Evolutionary conservation across 2,888 invertebrate genomes (phyloP).

Genomic region (Acanthopleura granulata): DNA sequence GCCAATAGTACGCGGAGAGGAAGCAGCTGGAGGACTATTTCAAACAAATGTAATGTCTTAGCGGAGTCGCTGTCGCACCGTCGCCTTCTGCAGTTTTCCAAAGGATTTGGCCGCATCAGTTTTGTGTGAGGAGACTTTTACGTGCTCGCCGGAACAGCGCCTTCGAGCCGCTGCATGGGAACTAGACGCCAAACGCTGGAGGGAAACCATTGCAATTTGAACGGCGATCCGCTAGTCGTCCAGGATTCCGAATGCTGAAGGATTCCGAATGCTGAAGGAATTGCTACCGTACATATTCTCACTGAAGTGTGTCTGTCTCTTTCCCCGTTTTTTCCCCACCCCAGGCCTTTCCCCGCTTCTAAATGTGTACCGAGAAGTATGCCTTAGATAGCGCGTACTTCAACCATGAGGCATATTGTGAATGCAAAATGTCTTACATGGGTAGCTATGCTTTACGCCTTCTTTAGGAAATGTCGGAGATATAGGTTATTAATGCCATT

Average conservation of each 20-base stretch:
- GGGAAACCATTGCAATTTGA: too few species aligned
- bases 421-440: neutral
- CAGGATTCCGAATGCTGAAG: too few species aligned
- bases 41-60: constrained; percentile 5
- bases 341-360: neutral
- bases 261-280: too few species aligned
- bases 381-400: neutral
- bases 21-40: neutral
- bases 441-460: neutral
- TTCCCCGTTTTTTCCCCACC: neutral
- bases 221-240: too few species aligned
- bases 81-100: constrained; percentile 1
- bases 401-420: neutral
- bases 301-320: neutral
- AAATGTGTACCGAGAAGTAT: constrained; percentile 2
- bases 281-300: neutral
- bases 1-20: neutral
- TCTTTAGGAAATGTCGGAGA: constrained; percentile 12
- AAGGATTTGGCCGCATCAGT: neutral
- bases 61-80: neutral
- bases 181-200: too few species aligned
- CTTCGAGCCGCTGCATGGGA: too few species aligned
- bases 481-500: constrained; percentile 6
- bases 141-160: too few species aligned
- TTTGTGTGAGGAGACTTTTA: too few species aligned